A percentile compares a stretch with the other conserved stretches of the same genome.
Evolutionary conservation across 2,888 invertebrate genomes (phyloP).

Genomic region (Clepsis dumicolana): DNA sequence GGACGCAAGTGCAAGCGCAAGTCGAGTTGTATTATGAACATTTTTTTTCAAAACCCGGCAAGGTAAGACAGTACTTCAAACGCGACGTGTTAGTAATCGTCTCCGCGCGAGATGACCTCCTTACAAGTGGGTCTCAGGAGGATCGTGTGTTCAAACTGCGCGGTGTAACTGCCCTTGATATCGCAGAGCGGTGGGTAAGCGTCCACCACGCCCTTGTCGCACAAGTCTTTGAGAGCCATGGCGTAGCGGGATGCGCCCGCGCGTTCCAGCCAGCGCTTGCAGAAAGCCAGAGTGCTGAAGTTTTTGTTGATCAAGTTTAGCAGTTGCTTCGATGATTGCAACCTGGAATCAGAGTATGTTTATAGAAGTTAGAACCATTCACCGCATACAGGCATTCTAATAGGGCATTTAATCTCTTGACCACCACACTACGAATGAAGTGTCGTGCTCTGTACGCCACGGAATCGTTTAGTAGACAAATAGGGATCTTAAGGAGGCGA

Average conservation of each 20-base stretch:
- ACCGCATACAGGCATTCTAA: too few relatives aligned
- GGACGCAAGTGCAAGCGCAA: not conserved
- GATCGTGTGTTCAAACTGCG: slow-evolving; percentile 99
- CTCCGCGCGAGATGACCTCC: slow-evolving; percentile 98
- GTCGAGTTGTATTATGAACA: not conserved
- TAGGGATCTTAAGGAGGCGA: too few relatives aligned
- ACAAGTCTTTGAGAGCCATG: slow-evolving; percentile 99
- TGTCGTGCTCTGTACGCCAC: too few relatives aligned
- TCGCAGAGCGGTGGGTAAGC: slow-evolving; percentile 99
- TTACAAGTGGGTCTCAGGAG: slow-evolving; percentile 99
- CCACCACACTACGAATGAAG: too few relatives aligned
- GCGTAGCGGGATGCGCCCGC: slow-evolving; percentile 98
- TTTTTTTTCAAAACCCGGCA: not conserved
- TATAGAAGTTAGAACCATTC: not conserved
- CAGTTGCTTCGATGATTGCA: slow-evolving; percentile 97
- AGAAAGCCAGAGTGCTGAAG: slow-evolving; percentile 99
- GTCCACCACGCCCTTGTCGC: slow-evolving; percentile 99
- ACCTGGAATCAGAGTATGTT: slow-evolving; percentile 76
- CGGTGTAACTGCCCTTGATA: slow-evolving; percentile 98
- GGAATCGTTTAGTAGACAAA: too few relatives aligned
- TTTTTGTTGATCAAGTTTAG: slow-evolving; percentile 97
- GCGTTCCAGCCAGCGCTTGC: slow-evolving; percentile 99
- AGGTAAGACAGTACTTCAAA: slow-evolving; percentile 9
- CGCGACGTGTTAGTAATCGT: slow-evolving; percentile 91
- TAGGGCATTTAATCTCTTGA: too few relatives aligned